Evolutionary conservation across 1,140 invertebrate genomes (phyloP).

Genomic region (Lepidurus couesii): DNA sequence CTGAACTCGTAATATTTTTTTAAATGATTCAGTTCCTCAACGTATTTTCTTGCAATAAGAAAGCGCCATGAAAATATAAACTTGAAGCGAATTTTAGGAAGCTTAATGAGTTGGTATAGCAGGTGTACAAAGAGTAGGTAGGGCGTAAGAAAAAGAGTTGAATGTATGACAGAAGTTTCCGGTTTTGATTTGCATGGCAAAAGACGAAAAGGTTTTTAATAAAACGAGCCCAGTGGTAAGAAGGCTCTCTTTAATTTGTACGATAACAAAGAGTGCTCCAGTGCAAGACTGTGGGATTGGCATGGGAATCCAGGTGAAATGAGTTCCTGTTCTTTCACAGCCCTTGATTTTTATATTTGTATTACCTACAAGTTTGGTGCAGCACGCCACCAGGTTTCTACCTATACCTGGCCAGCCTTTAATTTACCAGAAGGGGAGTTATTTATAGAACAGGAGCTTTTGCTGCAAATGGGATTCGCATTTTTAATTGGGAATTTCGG

Average conservation of each 20-base stretch:
- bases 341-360: constrained; percentile 7
- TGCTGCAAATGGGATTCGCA: constrained; percentile 6
- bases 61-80: too few relatives aligned
- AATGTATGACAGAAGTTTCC: neutral
- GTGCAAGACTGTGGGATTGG: neutral
- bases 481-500: neutral
- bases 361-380: neutral
- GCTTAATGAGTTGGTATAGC: too few relatives aligned
- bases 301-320: constrained; percentile 7
- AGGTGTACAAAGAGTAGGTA: too few relatives aligned
- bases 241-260: neutral
- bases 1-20: too few relatives aligned
- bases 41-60: too few relatives aligned
- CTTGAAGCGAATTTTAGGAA: too few relatives aligned
- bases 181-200: neutral
- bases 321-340: constrained; percentile 18
- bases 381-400: neutral
- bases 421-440: neutral
- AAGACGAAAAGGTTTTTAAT: neutral
- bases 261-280: neutral
- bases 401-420: neutral
- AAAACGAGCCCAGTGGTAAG: neutral
- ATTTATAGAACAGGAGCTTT: neutral
- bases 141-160: neutral
- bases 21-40: too few relatives aligned